Evolutionary conservation across 2,797 vertebrate genomes (phyloP), one percentile per base, ranked within the genome.

Genomic region (Heliangelus exortis): DNA sequence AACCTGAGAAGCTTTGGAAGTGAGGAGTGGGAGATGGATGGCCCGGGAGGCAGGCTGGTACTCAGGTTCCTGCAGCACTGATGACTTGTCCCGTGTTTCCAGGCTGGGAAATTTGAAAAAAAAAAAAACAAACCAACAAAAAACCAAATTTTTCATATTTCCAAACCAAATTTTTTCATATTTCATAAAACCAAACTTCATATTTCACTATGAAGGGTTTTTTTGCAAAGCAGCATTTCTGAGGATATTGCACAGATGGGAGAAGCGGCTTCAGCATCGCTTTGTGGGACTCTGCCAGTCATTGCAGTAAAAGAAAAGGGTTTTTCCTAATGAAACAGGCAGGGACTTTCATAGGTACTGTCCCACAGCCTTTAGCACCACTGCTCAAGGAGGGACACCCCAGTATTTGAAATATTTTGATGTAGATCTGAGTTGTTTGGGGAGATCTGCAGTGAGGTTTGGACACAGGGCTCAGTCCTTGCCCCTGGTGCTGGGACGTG

Each of bases 11-110:
- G 69, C 84, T 88, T 71, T 53, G 62, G 10, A 87, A 92, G 94
- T 28, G 88, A 95, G 91, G 92, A 92, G 81, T 85, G 95, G 95
- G 95, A 95, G 94, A 90, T 15, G 92, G 81, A 69, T 23, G 91
- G 91, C 50, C 58, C 3, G 9, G 3, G 51, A 90, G 77, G 22
- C 80, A 43, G 57, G 61, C 85, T 93, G 80, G 58, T 47, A 12
- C 77, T 59, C 5, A 2, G 65, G 39, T 83, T 78, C 47, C 85
- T 10, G 22, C 78, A 76, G 91, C 74, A 41, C 65, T 25, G 26
- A 5, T 1, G 0, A 5, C 58, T 80, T 7, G 15, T 75, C 78
- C 85, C 0, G 0, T 31, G 21, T 8, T 88, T 43, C 58, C 73
- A 63, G 53, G 43, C 26, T 48, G 12, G 80, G 84, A 55, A 59